Evolutionary conservation across 2,113 vertebrate genomes (phyloP).

Genomic region (Notarius quadriscutis): DNA sequence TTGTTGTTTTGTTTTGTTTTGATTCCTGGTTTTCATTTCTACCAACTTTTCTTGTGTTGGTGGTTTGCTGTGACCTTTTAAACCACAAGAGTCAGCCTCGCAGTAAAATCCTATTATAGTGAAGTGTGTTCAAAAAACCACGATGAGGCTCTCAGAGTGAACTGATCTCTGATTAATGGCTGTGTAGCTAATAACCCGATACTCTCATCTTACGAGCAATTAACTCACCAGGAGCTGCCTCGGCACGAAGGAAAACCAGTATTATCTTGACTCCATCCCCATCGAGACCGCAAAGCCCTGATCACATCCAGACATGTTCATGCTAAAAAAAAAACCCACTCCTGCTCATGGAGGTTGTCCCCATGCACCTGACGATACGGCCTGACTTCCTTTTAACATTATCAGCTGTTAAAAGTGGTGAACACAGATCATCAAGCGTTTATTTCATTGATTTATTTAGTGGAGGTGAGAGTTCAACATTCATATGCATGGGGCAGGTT

Average conservation of each 20-base stretch:
- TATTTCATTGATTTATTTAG: slow-evolving; percentile 57
- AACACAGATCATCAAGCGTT: slow-evolving; percentile 57
- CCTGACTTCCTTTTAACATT: slow-evolving; percentile 51
- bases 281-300: slow-evolving; percentile 17
- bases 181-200: slow-evolving; percentile 19
- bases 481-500: background rate
- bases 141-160: slow-evolving; percentile 4
- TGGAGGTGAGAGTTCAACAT: slow-evolving; percentile 32
- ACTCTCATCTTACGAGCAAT: slow-evolving; percentile 18
- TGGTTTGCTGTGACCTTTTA: slow-evolving; percentile 22
- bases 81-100: background rate
- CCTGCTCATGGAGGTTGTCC: background rate
- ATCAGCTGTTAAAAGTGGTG: slow-evolving; percentile 62
- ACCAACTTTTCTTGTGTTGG: background rate
- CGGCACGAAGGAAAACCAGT: background rate
- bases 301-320: slow-evolving; percentile 13
- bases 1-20: background rate
- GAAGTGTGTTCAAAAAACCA: slow-evolving; percentile 42
- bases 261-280: slow-evolving; percentile 19
- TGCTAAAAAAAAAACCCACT: background rate
- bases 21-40: background rate
- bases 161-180: slow-evolving; percentile 32
- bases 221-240: slow-evolving; percentile 13
- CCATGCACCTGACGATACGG: slow-evolving; percentile 29
- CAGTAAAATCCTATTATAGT: slow-evolving; percentile 29